phyloP scores from a whole-genome alignment of 1,140 invertebrate genomes.

The Monomorium pharaonis region DNA sequence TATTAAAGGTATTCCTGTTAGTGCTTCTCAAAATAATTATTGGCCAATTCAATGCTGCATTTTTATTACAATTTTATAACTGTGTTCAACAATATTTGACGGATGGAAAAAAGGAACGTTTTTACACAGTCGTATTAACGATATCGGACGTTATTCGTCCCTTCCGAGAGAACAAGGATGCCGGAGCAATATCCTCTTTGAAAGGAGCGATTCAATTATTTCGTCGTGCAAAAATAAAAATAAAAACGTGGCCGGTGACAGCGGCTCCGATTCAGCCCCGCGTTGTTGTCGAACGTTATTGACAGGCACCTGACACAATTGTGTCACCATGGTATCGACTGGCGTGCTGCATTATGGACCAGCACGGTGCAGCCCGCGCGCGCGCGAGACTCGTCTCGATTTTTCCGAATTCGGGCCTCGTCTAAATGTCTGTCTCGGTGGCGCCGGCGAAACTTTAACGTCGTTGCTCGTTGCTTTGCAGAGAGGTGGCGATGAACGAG shows the following conservation, averaged over 20 bases:
- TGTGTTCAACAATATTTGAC: background rate
- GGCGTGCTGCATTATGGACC: conserved; percentile 6
- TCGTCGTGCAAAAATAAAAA: background rate
- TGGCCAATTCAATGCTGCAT: too few relatives aligned
- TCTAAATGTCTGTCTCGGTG: background rate
- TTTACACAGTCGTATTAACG: background rate
- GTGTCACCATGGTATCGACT: conserved; percentile 46
- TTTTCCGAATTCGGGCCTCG: background rate
- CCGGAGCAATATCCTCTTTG: background rate
- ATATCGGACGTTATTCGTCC: background rate
- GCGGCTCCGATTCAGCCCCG: background rate
- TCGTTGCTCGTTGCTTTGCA: conserved; percentile 85
- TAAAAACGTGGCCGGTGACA: background rate
- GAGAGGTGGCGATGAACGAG: conserved; percentile 93
- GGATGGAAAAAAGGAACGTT: background rate
- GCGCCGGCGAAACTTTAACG: background rate
- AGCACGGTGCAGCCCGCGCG: background rate
- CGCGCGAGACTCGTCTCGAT: background rate
- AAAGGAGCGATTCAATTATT: background rate
- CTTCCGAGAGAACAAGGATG: background rate
- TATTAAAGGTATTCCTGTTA: too few relatives aligned
- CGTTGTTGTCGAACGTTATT: conserved; percentile 11
- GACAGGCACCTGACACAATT: conserved; percentile 41
- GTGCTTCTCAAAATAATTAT: too few relatives aligned
- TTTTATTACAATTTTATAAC: too few relatives aligned